These are phyloP conservation scores for Mastigias papua DNA, from an alignment of 30 jellyfish, hydroid and myxozoan species.

Conservation along the genomic window DNA sequence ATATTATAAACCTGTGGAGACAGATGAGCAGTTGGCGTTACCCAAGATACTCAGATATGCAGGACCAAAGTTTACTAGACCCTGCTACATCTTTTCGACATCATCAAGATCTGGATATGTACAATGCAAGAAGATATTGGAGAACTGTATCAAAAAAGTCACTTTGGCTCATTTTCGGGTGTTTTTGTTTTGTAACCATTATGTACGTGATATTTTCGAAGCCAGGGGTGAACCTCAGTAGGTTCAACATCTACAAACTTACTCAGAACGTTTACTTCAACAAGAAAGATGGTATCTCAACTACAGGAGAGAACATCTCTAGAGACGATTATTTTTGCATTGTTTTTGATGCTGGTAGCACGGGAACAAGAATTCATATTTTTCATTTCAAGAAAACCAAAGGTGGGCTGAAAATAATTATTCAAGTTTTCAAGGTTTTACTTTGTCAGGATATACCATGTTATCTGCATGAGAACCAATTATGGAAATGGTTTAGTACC, in stretches of 20 bases:
- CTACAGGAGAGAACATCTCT: neutral
- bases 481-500: no score
- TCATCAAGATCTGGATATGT: neutral
- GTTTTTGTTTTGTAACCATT: conserved; percentile 20
- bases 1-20: neutral
- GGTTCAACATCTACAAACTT: conserved; percentile 31
- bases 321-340: conserved; percentile 50
- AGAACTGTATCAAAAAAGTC: conserved; percentile 26
- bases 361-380: conserved; percentile 77
- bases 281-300: neutral
- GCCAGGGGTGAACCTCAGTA: conserved; percentile 20
- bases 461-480: no score
- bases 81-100: conserved; percentile 49
- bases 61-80: conserved; percentile 18
- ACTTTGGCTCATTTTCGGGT: conserved; percentile 4
- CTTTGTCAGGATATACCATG: no score
- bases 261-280: conserved; percentile 59
- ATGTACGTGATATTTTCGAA: conserved; percentile 19
- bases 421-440: no score
- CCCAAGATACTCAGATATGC: neutral
- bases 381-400: conserved; percentile 47
- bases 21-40: neutral
- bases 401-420: conserved; percentile 13
- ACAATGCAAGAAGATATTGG: neutral
- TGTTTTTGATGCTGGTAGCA: conserved; percentile 78